These are phyloP conservation scores for Palythoa heliodiscus DNA, from an alignment of 92 coral and sea anemone species.

Conservation along the genomic window DNA sequence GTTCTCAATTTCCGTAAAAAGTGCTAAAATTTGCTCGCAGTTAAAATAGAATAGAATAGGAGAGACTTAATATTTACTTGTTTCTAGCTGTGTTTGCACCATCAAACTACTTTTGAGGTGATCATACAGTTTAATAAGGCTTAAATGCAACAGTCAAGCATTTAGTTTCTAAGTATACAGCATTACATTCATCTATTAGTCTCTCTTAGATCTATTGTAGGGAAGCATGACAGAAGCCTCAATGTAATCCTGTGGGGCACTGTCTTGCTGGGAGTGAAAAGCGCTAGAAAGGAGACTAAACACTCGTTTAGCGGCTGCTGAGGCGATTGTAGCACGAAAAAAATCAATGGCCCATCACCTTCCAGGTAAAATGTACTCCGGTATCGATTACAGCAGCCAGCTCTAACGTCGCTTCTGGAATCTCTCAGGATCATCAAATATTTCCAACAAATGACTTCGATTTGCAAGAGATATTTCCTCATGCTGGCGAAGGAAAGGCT, in stretches of 20 bases:
- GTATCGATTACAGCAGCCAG: too few relatives aligned
- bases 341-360: too few relatives aligned
- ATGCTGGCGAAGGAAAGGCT: too few relatives aligned
- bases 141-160: too few relatives aligned
- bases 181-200: constrained; percentile 35
- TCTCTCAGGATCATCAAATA: too few relatives aligned
- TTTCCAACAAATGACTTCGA: too few relatives aligned
- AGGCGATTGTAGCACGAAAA: too few relatives aligned
- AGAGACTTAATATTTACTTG: constrained; percentile 2
- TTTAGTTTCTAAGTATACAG: constrained; percentile 43
- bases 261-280: neutral
- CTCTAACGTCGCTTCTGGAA: too few relatives aligned
- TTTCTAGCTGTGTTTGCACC: constrained; percentile 15
- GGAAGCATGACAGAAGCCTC: neutral
- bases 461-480: too few relatives aligned
- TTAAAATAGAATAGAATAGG: neutral
- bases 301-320: too few relatives aligned
- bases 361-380: too few relatives aligned
- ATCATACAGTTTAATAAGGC: constrained; percentile 1
- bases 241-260: neutral
- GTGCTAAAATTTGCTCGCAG: neutral
- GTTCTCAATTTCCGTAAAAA: neutral
- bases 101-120: constrained; percentile 8
- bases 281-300: too few relatives aligned
- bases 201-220: neutral